Evolutionary conservation across 2,888 invertebrate species (phyloP).

Genomic region (Cecidostiba fungosa): DNA sequence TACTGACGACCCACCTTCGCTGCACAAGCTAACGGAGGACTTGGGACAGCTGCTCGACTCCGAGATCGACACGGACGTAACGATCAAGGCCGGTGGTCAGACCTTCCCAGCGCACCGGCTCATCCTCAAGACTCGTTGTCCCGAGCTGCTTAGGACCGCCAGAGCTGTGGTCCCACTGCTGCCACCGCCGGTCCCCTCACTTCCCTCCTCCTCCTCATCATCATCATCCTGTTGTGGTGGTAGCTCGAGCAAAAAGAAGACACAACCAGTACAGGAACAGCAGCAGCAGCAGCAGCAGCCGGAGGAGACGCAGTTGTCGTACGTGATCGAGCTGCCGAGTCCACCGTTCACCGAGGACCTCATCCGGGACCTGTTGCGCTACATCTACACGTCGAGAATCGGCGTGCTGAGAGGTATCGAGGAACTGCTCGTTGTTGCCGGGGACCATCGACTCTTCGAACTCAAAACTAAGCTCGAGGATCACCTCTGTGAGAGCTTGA

Average conservation of each 20-base stretch:
- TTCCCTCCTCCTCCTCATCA: not conserved
- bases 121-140: not conserved
- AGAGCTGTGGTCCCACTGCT: slow-evolving; percentile 15
- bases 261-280: too few relatives aligned
- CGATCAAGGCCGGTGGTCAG: not conserved
- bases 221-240: not conserved
- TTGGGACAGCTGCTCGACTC: not conserved
- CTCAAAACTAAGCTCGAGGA: not conserved
- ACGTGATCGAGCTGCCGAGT: not conserved
- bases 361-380: not conserved
- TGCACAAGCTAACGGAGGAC: not conserved
- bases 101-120: not conserved
- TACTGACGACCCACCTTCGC: not conserved
- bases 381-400: not conserved
- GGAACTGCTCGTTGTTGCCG: not conserved
- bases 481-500: not conserved
- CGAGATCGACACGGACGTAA: not conserved
- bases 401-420: not conserved
- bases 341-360: not conserved
- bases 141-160: not conserved
- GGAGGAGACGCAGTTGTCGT: not conserved
- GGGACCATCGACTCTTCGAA: not conserved
- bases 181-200: not conserved
- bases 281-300: not conserved
- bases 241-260: not conserved